These are phyloP conservation scores for Drosophila quadrilineata DNA, from an alignment of 1,140 invertebrate genomes.

Conservation along the genomic window DNA sequence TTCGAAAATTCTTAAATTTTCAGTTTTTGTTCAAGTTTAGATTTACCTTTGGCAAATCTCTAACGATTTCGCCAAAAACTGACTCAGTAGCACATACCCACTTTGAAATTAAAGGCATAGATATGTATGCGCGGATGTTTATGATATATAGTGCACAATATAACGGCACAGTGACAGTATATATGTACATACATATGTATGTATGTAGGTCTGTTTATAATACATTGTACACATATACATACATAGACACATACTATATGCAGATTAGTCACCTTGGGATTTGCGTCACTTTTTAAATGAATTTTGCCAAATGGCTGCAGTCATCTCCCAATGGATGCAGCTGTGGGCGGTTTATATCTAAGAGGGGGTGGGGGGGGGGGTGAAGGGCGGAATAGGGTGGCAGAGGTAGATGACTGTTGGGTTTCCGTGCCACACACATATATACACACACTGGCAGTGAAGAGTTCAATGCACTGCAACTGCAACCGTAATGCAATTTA, in stretches of 20 bases:
- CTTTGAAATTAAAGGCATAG: no score
- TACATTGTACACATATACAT: no score
- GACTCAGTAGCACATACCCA: no score
- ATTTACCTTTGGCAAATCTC: no score
- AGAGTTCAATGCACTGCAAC: constrained; percentile 62
- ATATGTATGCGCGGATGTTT: no score
- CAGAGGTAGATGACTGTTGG: constrained; percentile 31
- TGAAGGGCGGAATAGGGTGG: neutral
- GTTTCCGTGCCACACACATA: constrained; percentile 58
- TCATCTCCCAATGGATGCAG: no score
- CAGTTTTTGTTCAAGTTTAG: no score
- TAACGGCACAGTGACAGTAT: neutral
- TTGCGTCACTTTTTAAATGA: constrained; percentile 16
- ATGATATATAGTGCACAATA: neutral
- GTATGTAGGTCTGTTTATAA: neutral
- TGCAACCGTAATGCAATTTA: constrained; percentile 61
- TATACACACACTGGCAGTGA: no score
- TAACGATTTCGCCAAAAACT: no score
- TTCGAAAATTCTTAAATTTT: no score
- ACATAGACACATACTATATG: neutral
- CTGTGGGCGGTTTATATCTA: no score
- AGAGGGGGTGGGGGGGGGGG: neutral
- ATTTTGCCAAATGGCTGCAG: constrained; percentile 32
- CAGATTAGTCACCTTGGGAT: constrained; percentile 17
- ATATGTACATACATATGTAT: neutral